Evolutionary conservation across 2,113 vertebrate genomes (phyloP), one percentile per base, ranked within the genome.

Genomic region (Ascaphus truei): DNA sequence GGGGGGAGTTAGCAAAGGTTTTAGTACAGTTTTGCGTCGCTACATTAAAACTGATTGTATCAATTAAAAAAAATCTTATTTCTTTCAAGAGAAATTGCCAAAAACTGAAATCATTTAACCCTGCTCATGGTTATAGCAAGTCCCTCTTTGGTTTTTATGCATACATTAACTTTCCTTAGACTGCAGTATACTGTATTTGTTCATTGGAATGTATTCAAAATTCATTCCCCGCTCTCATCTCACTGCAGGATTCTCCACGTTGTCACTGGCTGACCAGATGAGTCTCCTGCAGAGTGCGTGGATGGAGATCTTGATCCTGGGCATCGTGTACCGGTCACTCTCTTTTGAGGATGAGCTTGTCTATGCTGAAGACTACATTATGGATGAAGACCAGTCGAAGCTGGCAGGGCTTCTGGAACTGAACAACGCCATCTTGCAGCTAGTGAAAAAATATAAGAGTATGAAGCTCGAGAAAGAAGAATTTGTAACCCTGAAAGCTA

Each of bases 401-500:
- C 71, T 99, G 73, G 97, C 96, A 30, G 96, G 97, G 75, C 93
- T 99, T 72, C 93, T 99, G 73, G 97, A 99, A 79, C 92, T 99
- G 77, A 98, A 98, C 85, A 98, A 98, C 50, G 93, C 96, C 75
- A 98, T 99, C 88, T 93, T 99, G 76, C 97, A 99, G 80, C 93
- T 98, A 83, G 96, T 98, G 71, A 98, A 98, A 88, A 99, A 98
- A 73, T 99, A 98, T 84, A 98, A 96, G 85, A 84, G 86, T 77
- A 98, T 99, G 94, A 98, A 99, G 83, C 88, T 99, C 80, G 97
- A 99, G 88, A 99, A 99, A 72, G 97, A 99, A 85, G 96, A 99
- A 78, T 98, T 99, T 76, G 96, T 99, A 79, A 97, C 96, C 83
- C 92, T 99, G 78, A 99, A 99, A 90, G 97, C 97, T 79, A 98